Evolutionary conservation across 2,888 invertebrate species (phyloP), one percentile per base, ranked within the genome.

Genomic region (Cephus rjabovi): DNA sequence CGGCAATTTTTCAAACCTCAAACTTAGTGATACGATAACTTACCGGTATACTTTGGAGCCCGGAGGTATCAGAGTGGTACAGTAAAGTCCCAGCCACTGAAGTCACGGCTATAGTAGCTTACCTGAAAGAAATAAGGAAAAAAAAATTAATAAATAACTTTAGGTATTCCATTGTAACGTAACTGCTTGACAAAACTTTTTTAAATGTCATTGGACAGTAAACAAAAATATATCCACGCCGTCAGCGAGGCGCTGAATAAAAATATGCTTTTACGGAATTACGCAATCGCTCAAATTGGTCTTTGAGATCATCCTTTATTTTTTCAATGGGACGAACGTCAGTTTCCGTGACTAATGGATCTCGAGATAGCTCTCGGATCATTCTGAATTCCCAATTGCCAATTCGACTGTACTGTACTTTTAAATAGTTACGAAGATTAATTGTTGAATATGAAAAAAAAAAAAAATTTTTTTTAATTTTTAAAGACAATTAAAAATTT

Each of bases 111-210:
- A 76, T 15, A 75, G 69, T 77, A 77, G 79, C 86, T 87, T 86
- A 87, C 87, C 87, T 87, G 86, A 73, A 87, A 87, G 80, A 85
- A 34, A 85, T 80, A 68, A 78, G 33, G n/a, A n/a, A 81, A 34
- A 76, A 76, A 69, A 76, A 70, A 80, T 23, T 56, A 9, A 56
- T 56, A 56, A 56, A 56, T 56, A 56, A 56, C 56, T 2, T 9
- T 1, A 56, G 9, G 9, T 23, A 56, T 2, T 23, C 56, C 23
- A 23, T 56, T 56, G 9, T 56, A 23, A 56, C 23, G 9, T 23
- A 56, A 56, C 15, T 23, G 9, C 23, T 23, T 56, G 1, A 56
- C 12, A 56, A 56, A 56, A 56, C 3, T 56, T 56, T 56, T 56
- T 56, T 0, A 56, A 23, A 56, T 23, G 56, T 23, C 23, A 23